A percentile compares a stretch with the other conserved stretches of the same genome.
These are phyloP conservation scores for Alauda arvensis DNA, from an alignment of 2,797 vertebrate genomes.

Conservation along the genomic window DNA sequence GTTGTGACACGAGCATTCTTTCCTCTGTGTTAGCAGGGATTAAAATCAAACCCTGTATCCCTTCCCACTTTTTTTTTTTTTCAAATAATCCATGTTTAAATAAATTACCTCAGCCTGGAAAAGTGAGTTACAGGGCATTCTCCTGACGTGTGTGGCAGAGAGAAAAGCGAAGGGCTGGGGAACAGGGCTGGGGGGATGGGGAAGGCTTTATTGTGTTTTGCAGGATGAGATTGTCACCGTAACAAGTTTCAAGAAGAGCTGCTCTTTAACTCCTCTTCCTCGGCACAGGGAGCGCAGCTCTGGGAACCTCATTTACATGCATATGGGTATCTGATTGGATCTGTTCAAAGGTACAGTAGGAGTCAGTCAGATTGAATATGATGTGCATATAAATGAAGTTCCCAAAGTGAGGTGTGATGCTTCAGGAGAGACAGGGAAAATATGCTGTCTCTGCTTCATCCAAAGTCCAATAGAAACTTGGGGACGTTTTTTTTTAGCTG, in stretches of 20 bases:
- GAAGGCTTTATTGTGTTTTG: conserved; percentile 60
- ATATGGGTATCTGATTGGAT: conserved; percentile 73
- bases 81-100: conserved; percentile 75
- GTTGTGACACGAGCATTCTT: conserved; percentile 78
- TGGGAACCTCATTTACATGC: conserved; percentile 76
- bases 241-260: conserved; percentile 72
- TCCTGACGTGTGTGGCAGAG: conserved; percentile 45
- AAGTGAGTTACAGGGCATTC: conserved; percentile 64
- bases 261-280: conserved; percentile 72
- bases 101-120: conserved; percentile 74
- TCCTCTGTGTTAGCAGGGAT: conserved; percentile 75
- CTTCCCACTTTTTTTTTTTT: conserved; percentile 57
- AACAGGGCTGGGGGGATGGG: background rate
- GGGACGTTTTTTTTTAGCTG: conserved; percentile 49
- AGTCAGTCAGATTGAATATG: conserved; percentile 73
- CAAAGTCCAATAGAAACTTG: conserved; percentile 72
- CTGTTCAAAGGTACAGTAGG: conserved; percentile 78
- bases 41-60: conserved; percentile 76
- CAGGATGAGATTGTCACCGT: conserved; percentile 66
- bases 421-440: conserved; percentile 66
- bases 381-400: conserved; percentile 74
- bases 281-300: conserved; percentile 44
- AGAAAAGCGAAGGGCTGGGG: conserved; percentile 38
- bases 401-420: conserved; percentile 67
- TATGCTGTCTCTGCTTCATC: conserved; percentile 65